These are phyloP conservation scores for Forbesichthys papilliferus DNA, from an alignment of 2,113 vertebrate genomes.

Conservation along the genomic window DNA sequence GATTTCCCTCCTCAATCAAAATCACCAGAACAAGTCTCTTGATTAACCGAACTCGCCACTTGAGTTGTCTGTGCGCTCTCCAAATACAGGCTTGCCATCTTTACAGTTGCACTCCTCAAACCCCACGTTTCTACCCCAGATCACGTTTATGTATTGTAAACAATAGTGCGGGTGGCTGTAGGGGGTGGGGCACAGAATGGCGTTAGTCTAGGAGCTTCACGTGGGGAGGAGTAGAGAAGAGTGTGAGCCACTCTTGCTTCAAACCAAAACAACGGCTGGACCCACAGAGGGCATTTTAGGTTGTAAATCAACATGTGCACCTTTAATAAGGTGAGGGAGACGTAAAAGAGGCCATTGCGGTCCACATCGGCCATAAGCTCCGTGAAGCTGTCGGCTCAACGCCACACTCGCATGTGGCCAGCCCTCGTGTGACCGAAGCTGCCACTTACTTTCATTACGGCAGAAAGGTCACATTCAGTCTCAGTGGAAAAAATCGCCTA, in stretches of 20 bases:
- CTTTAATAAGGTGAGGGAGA: slow-evolving; percentile 4
- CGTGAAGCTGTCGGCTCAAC: slow-evolving; percentile 61
- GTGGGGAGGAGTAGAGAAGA: no score
- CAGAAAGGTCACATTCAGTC: slow-evolving; percentile 75
- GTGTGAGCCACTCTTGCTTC: no score
- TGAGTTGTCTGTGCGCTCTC: background rate
- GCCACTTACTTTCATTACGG: slow-evolving; percentile 66
- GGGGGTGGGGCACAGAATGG: no score
- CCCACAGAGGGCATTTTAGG: no score
- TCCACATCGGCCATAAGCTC: slow-evolving; percentile 52
- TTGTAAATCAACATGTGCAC: background rate
- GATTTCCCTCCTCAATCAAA: slow-evolving; percentile 19
- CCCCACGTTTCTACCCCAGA: no score
- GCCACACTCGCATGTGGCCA: slow-evolving; percentile 41
- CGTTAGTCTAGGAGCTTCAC: no score
- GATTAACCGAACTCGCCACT: slow-evolving; percentile 30
- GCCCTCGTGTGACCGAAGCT: slow-evolving; percentile 63
- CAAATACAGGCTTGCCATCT: background rate
- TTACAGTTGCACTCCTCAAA: background rate
- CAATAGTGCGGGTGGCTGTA: no score
- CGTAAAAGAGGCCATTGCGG: slow-evolving; percentile 52
- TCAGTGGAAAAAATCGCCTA: slow-evolving; percentile 68
- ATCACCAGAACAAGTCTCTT: slow-evolving; percentile 21
- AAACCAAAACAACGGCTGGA: no score
- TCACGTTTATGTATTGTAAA: no score